These are phyloP conservation scores for Oscheius sp. DNA, from an alignment of 1,140 invertebrate genomes.

Conservation along the genomic window DNA sequence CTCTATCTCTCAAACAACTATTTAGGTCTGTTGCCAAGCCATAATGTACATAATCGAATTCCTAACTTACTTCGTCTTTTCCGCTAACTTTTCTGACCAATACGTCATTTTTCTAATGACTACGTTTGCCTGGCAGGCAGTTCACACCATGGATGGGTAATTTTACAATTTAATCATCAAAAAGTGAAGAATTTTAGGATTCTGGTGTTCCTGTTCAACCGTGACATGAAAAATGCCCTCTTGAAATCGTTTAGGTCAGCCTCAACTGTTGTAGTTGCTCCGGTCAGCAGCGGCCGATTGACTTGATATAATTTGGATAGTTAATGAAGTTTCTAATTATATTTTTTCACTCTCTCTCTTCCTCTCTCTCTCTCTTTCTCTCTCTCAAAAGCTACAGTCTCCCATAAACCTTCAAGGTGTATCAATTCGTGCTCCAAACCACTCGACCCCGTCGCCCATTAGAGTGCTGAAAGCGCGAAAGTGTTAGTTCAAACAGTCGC, in stretches of 20 bases:
- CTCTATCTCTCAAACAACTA: background rate
- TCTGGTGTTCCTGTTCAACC: background rate
- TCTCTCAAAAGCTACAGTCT: background rate
- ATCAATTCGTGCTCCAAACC: background rate
- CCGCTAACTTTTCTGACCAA: background rate
- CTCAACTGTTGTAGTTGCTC: too few relatives aligned
- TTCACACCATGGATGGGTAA: background rate
- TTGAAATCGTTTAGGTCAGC: too few relatives aligned
- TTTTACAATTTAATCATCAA: background rate
- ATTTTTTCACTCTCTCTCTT: background rate
- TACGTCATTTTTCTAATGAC: background rate
- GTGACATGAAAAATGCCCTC: background rate
- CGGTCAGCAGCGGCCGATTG: background rate
- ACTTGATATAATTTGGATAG: too few relatives aligned
- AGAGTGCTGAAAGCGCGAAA: background rate
- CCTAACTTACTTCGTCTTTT: background rate
- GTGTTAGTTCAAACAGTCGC: slow-evolving; percentile 4
- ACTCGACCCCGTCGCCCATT: background rate
- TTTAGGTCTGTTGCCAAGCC: slow-evolving; percentile 1
- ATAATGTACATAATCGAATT: background rate
- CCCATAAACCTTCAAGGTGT: background rate
- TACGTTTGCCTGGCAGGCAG: background rate
- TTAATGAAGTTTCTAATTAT: too few relatives aligned
- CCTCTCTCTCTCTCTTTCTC: background rate
- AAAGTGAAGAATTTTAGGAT: background rate